Evolutionary conservation across 2,113 vertebrate genomes (phyloP), one percentile per base, ranked within the genome.

Genomic region (Channa argus): DNA sequence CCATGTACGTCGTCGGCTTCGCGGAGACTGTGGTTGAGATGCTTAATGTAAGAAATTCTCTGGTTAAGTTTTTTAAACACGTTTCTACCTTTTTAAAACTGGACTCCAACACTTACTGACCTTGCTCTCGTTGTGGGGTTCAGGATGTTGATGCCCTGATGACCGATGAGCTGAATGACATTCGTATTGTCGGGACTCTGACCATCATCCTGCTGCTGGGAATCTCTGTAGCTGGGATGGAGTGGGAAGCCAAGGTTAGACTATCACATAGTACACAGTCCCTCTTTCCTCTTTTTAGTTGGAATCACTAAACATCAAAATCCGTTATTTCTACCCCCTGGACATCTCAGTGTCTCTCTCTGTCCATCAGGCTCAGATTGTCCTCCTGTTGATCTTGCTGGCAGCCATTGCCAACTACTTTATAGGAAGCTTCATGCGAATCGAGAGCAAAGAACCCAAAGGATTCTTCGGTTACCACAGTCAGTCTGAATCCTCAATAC

Each of bases 1-100:
- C 98, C 77, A 99, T 99, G 98, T 99, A 99, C 60, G 98, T 99
- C 7, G 97, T 99, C 79, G 98, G 98, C 77, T 99, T 99, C 85
- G 96, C 97, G 5, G 98, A 99, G 90, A 99, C 98, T 0, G 96
- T 99, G n/a, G 96, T 98, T 0, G 96, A 98, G 83, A 91, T 99
- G 61, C 96, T 99, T 1, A 95, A 95, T 86, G 98, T 99, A 90
- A 94, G 94, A 79, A 74, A 51, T 1, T 24, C 5, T 51, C 44
- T 5, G 2, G 5, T 14, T 0, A 4, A 4, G 15, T 55, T 41
- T 0, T 0, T 0, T 0, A 33, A 63, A 41, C 15, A 8, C 33
- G 2, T 13, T 8, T 41, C 2, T 2, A 33, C 45, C 24, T 10
- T 0, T 0, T 6, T 0, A 2, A 34, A 1, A 12, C 9, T 7